Evolutionary conservation across 2,113 vertebrate genomes (phyloP).

Genomic region (Rhinichthys klamathensis): DNA sequence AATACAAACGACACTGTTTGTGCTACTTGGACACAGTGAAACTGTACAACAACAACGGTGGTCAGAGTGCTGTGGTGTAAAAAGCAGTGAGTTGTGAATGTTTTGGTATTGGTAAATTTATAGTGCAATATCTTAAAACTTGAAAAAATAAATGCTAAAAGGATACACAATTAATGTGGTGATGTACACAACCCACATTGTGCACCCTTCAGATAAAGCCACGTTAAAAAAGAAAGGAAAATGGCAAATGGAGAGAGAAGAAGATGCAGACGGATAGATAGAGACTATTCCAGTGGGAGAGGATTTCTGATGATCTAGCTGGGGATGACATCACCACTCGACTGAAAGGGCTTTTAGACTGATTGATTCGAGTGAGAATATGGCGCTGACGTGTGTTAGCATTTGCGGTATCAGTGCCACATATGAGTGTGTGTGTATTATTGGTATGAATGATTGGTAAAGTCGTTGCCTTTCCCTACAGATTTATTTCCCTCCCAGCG

Average conservation of each 20-base stretch:
- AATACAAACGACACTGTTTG: neutral
- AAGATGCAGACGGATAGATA: conserved; percentile 26
- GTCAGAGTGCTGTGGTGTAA: neutral
- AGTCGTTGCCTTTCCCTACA: conserved; percentile 44
- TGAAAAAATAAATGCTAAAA: neutral
- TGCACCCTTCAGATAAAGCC: neutral
- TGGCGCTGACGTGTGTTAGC: conserved; percentile 2
- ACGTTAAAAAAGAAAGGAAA: neutral
- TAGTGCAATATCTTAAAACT: neutral
- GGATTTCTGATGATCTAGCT: conserved; percentile 61
- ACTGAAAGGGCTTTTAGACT: conserved; percentile 69
- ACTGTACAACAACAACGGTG: neutral
- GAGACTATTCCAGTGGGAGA: conserved; percentile 57
- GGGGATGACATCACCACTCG: conserved; percentile 68
- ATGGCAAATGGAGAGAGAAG: neutral
- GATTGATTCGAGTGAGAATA: conserved; percentile 62
- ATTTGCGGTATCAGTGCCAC: conserved; percentile 2
- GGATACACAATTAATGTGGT: neutral
- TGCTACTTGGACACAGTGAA: neutral
- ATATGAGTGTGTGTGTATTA: neutral
- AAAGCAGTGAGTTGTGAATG: neutral
- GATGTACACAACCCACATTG: neutral
- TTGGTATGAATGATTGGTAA: neutral
- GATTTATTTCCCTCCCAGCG: conserved; percentile 59
- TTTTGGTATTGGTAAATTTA: neutral